Conservation (phyloP, 2,888 invertebrate species). For the Branchipolynoe longqiensis region DNA sequence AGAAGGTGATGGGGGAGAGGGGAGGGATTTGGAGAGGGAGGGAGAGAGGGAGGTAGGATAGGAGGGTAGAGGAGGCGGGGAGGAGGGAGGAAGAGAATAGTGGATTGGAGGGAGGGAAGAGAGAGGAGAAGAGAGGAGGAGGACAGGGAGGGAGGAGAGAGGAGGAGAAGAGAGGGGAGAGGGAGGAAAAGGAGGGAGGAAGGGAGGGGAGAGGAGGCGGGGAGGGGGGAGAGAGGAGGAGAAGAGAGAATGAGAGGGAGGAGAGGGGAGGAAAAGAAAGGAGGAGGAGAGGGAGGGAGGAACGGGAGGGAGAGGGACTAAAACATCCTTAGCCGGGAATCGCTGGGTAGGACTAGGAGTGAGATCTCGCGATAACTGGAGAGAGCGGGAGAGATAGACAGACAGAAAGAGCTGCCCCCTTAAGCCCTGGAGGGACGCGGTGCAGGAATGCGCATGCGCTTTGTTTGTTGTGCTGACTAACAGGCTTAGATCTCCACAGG, state of each 20-base stretch:
- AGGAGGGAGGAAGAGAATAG: neutral
- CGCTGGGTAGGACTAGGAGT: neutral
- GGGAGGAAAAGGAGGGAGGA: neutral
- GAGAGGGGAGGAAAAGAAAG: neutral
- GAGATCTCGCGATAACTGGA: neutral
- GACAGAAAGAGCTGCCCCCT: neutral
- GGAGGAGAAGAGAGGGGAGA: neutral
- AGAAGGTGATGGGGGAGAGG: neutral
- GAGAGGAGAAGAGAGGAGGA: neutral
- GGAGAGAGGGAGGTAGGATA: neutral
- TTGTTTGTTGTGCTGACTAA: neutral
- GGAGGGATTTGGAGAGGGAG: neutral
- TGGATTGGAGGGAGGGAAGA: neutral
- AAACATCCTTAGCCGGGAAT: too few species aligned
- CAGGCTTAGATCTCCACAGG: conserved; percentile 23
- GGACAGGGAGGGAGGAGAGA: neutral
- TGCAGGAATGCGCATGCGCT: neutral
- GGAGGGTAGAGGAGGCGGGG: neutral
- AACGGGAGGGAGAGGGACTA: neutral
- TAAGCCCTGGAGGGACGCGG: neutral
- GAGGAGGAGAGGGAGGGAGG: neutral
- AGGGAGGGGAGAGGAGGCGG: neutral
- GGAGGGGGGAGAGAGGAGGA: neutral
- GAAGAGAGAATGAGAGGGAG: neutral
- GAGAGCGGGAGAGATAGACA: neutral